phyloP scores from a whole-genome alignment of 1,140 invertebrate genomes.

The Drusus annulatus region DNA sequence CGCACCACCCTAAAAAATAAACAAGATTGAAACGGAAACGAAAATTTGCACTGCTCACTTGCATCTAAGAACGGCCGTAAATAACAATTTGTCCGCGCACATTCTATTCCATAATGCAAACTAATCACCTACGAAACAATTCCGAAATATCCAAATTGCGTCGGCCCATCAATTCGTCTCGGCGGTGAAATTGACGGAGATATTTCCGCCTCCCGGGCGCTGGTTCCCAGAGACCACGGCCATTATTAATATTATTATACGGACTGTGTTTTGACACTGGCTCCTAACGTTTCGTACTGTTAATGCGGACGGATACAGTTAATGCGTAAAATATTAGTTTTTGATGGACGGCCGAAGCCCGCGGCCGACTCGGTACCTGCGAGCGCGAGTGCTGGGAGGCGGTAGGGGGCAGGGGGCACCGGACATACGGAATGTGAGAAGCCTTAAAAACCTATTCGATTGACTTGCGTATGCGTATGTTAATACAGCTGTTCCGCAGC shows the following conservation, averaged over 20 bases:
- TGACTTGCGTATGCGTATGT: too few species aligned
- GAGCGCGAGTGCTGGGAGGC: too few species aligned
- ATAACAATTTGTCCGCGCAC: neutral
- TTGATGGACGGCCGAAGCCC: constrained; percentile 31
- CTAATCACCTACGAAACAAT: constrained; percentile 23
- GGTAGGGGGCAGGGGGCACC: too few species aligned
- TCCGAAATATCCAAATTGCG: constrained; percentile 31
- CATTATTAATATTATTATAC: constrained; percentile 37
- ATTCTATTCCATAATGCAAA: neutral
- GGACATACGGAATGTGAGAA: too few species aligned
- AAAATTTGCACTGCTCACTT: too few species aligned
- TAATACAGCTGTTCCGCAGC: too few species aligned
- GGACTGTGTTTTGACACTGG: constrained; percentile 33
- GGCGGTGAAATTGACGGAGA: constrained; percentile 35
- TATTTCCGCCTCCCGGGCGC: constrained; percentile 37
- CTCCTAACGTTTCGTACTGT: constrained; percentile 32
- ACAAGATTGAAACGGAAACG: too few species aligned
- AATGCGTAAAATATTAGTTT: constrained; percentile 41
- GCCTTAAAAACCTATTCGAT: too few species aligned
- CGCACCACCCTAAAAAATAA: too few species aligned
- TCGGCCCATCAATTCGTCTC: constrained; percentile 28
- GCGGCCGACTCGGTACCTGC: neutral
- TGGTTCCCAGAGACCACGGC: constrained; percentile 30
- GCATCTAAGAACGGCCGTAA: too few species aligned
- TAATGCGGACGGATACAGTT: constrained; percentile 40